A percentile compares a stretch with the other conserved stretches of the same genome.
Evolutionary conservation across 2,797 vertebrate species (phyloP).

Genomic region (Paratrypauchen microcephalus): DNA sequence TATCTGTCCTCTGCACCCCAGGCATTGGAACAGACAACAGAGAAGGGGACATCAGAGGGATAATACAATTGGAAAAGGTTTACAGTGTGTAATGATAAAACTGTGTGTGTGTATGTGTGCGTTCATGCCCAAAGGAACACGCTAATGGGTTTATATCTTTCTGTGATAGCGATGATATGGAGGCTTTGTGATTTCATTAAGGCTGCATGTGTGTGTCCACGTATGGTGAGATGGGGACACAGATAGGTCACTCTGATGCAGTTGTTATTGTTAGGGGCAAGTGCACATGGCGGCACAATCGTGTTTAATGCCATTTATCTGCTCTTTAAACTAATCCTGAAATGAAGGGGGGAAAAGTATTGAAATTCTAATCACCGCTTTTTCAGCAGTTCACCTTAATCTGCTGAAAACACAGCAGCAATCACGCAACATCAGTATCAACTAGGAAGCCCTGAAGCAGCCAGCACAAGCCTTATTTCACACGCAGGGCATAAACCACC

Average conservation of each 20-base stretch:
- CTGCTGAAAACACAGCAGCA: slow-evolving; percentile 3
- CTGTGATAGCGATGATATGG: slow-evolving; percentile 93
- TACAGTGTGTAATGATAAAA: slow-evolving; percentile 85
- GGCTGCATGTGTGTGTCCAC: slow-evolving; percentile 54
- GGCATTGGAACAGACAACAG: slow-evolving; percentile 75
- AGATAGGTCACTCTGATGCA: slow-evolving; percentile 85
- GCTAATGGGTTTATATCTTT: slow-evolving; percentile 92
- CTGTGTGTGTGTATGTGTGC: slow-evolving; percentile 65
- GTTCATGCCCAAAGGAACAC: slow-evolving; percentile 83
- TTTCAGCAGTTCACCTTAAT: slow-evolving; percentile 51
- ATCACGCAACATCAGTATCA: slow-evolving; percentile 28
- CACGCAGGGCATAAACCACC: slow-evolving; percentile 24
- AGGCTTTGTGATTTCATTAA: slow-evolving; percentile 93
- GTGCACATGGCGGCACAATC: slow-evolving; percentile 73
- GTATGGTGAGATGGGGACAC: slow-evolving; percentile 68
- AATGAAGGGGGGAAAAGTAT: slow-evolving; percentile 55
- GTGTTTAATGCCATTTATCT: slow-evolving; percentile 90
- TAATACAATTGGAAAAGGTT: slow-evolving; percentile 84
- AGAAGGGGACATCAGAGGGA: slow-evolving; percentile 79
- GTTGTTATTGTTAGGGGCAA: slow-evolving; percentile 77
- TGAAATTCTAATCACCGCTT: slow-evolving; percentile 62
- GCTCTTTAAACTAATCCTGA: slow-evolving; percentile 82
- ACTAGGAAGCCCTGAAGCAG: slow-evolving; percentile 60
- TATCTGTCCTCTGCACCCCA: slow-evolving; percentile 70
- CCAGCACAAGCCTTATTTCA: slow-evolving; percentile 66